Conservation (phyloP, 37 sponge, comb jelly and placozoan genomes). For the Crambe crambe region DNA sequence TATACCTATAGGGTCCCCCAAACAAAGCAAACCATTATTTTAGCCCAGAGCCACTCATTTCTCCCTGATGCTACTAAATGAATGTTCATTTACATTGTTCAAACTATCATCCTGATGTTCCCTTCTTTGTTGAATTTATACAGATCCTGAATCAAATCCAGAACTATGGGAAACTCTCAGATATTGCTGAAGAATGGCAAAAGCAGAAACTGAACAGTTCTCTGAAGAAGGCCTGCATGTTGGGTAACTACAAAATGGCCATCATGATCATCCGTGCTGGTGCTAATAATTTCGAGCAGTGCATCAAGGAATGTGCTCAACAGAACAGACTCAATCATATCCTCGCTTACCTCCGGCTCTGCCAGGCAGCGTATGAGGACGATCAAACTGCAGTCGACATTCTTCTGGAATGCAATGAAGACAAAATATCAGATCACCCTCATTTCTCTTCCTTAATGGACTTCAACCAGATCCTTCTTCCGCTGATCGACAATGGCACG, state of each 20-base stretch:
- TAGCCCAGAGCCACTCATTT: no score
- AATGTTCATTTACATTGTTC: no score
- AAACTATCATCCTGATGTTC: no score
- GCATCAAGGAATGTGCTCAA: constrained; percentile 39
- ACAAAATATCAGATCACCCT: constrained; percentile 6
- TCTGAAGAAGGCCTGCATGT: constrained; percentile 23
- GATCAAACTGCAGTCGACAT: constrained; percentile 43
- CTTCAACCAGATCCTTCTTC: constrained; percentile 39
- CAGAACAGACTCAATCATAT: constrained; percentile 43
- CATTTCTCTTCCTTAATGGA: constrained; percentile 5
- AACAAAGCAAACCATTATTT: no score
- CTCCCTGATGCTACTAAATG: no score
- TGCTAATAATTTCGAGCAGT: constrained; percentile 51
- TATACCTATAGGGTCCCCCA: no score
- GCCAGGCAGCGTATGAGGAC: constrained; percentile 52
- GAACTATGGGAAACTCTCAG: background rate
- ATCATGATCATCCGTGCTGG: constrained; percentile 40
- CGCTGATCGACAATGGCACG: constrained; percentile 55
- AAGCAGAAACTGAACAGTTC: constrained; percentile 34
- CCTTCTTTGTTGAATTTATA: no score
- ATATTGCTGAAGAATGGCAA: constrained; percentile 2
- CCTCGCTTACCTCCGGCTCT: constrained; percentile 55
- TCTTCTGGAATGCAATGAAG: constrained; percentile 35
- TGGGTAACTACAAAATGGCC: constrained; percentile 48
- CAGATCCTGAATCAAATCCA: constrained; percentile 1